A percentile compares a stretch with the other conserved stretches of the same genome.
Evolutionary conservation across 2,888 invertebrate species (phyloP).

Genomic region (Stenodema calcarata): DNA sequence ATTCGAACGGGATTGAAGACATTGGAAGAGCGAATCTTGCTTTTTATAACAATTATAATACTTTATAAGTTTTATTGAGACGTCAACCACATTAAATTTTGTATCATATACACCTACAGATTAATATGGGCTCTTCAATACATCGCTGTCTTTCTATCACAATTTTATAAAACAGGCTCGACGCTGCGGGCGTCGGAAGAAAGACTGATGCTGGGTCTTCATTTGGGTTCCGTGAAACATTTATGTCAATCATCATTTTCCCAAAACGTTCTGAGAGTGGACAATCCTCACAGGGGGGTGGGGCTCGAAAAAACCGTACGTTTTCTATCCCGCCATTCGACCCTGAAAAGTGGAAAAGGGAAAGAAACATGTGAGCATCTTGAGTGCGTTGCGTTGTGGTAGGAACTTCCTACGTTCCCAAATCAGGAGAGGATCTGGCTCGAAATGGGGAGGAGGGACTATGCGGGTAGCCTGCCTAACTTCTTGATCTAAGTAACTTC

Average conservation of each 20-base stretch:
- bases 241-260: not conserved
- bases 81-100: not conserved
- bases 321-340: conserved; percentile 35
- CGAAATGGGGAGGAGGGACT: too few relatives aligned
- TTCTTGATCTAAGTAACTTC: too few relatives aligned
- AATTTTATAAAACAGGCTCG: conserved; percentile 25
- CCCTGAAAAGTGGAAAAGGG: not conserved
- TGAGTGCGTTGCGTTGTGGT: too few relatives aligned
- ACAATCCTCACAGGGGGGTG: conserved; percentile 42
- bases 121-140: not conserved
- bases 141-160: conserved; percentile 47
- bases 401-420: too few relatives aligned
- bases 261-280: not conserved
- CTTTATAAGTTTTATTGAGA: not conserved
- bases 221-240: not conserved
- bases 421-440: too few relatives aligned
- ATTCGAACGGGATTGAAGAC: conserved; percentile 18
- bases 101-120: not conserved
- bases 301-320: not conserved
- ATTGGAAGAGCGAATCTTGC: conserved; percentile 22
- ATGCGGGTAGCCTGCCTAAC: too few relatives aligned
- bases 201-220: conserved; percentile 15
- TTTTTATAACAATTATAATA: not conserved
- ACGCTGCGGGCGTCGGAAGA: not conserved
- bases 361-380: too few relatives aligned